Conservation (phyloP, 1,140 invertebrate genomes). For the Drosophila lacertosa region DNA sequence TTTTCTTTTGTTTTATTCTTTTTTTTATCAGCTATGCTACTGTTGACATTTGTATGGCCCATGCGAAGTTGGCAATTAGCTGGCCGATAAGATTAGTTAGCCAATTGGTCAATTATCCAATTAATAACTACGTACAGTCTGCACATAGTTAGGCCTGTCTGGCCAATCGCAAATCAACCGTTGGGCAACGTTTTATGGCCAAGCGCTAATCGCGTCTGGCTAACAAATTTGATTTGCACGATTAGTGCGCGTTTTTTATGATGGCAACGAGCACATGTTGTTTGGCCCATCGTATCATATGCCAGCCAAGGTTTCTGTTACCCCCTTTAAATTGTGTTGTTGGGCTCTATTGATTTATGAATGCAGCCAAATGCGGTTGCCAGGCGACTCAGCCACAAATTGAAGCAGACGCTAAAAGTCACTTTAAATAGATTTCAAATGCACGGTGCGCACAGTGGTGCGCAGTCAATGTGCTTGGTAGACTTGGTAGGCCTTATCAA, state of each 20-base stretch:
- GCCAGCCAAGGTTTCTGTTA: background rate
- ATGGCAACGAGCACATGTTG: background rate
- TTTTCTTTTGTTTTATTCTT: background rate
- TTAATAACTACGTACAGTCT: conserved; percentile 30
- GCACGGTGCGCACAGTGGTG: conserved; percentile 15
- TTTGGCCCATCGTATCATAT: background rate
- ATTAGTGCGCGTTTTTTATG: conserved; percentile 16
- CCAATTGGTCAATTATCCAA: conserved; percentile 35
- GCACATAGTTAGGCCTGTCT: too few species aligned
- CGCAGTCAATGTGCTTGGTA: background rate
- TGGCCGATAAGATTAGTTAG: conserved; percentile 34
- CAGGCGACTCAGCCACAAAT: conserved; percentile 13
- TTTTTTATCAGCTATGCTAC: conserved; percentile 21
- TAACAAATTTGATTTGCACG: conserved; percentile 22
- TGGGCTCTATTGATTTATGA: conserved; percentile 40
- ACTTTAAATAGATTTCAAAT: conserved; percentile 18
- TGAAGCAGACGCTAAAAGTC: conserved; percentile 3
- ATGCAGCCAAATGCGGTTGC: conserved; percentile 31
- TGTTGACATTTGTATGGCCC: conserved; percentile 14
- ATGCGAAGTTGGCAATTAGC: conserved; percentile 3
- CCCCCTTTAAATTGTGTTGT: background rate
- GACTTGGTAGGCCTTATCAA: background rate
- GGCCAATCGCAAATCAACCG: conserved; percentile 33
- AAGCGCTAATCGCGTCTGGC: conserved; percentile 9
- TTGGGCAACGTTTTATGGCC: conserved; percentile 29